phyloP scores from a whole-genome alignment of 2,113 vertebrate genomes.

The Acinonyx jubatus region DNA sequence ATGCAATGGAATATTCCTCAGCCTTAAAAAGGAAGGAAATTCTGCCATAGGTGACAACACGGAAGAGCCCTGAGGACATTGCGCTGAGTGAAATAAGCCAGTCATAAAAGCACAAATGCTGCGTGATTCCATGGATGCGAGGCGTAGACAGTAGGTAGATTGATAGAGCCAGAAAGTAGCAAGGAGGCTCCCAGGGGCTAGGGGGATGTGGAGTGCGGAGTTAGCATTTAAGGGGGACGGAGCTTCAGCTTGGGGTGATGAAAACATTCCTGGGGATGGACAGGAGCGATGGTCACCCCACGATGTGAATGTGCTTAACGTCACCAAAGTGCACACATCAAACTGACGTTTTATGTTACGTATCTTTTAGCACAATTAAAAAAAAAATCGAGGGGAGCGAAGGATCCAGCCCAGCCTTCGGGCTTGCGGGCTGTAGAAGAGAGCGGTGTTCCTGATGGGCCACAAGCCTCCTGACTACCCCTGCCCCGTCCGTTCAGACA shows the following conservation, averaged over 20 bases:
- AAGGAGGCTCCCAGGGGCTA: background rate
- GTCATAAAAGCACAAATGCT: background rate
- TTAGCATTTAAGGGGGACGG: background rate
- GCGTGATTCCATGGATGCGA: background rate
- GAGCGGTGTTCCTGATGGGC: background rate
- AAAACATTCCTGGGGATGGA: background rate
- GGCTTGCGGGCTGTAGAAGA: background rate
- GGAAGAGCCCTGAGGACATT: background rate
- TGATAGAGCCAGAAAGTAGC: background rate
- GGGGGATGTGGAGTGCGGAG: background rate
- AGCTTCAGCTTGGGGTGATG: background rate
- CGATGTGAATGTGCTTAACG: background rate
- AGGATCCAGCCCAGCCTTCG: background rate
- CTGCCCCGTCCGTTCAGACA: too few species aligned
- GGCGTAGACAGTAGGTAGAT: background rate
- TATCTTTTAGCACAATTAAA: background rate
- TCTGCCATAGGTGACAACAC: background rate
- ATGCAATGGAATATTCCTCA: background rate
- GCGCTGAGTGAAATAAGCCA: background rate
- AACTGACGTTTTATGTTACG: background rate
- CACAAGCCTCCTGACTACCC: background rate
- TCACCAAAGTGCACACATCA: background rate
- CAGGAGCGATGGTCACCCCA: background rate
- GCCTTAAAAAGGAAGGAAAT: background rate
- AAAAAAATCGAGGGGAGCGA: background rate